Percentiles rank a stretch among this genome's conserved stretches.
Conservation (phyloP, 1,140 invertebrate species). For the Trichonephila clavata region DNA sequence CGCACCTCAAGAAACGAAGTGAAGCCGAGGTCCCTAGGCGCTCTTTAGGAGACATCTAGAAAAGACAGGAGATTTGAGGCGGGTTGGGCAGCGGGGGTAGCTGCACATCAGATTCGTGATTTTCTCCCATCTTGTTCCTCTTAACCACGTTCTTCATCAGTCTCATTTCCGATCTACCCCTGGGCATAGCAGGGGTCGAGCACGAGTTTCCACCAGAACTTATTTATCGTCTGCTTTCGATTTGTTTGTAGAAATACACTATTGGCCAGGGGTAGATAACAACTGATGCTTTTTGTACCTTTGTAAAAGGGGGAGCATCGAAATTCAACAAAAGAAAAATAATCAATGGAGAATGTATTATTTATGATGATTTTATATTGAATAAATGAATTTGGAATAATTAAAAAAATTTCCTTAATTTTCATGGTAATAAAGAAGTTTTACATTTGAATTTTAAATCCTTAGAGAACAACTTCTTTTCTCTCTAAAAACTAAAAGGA, state of each 20-base stretch:
- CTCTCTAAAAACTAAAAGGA: too few relatives aligned
- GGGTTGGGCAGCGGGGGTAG: neutral
- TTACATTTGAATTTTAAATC: too few relatives aligned
- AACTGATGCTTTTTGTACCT: neutral
- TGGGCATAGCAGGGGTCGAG: slow-evolving; percentile 25
- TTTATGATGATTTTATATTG: too few relatives aligned
- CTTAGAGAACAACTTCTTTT: too few relatives aligned
- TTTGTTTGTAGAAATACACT: neutral
- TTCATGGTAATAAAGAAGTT: too few relatives aligned
- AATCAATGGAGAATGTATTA: too few relatives aligned
- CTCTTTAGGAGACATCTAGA: slow-evolving; percentile 69
- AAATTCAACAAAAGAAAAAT: too few relatives aligned
- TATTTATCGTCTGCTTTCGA: neutral
- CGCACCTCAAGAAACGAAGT: slow-evolving; percentile 48
- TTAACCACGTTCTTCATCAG: slow-evolving; percentile 76
- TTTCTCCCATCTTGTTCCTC: slow-evolving; percentile 74
- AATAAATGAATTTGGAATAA: too few relatives aligned
- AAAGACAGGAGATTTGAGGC: slow-evolving; percentile 62
- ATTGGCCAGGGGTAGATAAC: neutral
- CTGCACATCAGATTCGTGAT: slow-evolving; percentile 73
- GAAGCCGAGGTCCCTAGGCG: slow-evolving; percentile 59
- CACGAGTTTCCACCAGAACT: neutral
- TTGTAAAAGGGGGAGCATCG: neutral
- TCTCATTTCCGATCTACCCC: slow-evolving; percentile 69
- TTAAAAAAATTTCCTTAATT: too few relatives aligned